These are phyloP conservation scores for Orthonyx spaldingii DNA, from an alignment of 2,113 vertebrate genomes.

Conservation along the genomic window DNA sequence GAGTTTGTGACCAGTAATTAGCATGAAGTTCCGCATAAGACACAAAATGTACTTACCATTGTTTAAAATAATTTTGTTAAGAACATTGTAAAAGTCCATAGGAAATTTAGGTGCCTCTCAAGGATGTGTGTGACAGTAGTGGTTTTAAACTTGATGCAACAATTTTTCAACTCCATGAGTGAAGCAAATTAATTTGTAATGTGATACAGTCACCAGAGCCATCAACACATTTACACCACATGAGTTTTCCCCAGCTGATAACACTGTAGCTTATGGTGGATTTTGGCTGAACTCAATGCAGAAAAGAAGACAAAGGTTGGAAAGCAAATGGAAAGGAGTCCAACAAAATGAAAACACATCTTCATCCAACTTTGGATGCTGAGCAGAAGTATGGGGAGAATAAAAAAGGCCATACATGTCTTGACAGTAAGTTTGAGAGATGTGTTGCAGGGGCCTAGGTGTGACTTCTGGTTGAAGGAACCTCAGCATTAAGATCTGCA, in stretches of 20 bases:
- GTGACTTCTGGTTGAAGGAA: not conserved
- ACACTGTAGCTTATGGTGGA: not conserved
- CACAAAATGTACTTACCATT: not conserved
- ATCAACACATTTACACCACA: not conserved
- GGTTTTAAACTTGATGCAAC: not conserved
- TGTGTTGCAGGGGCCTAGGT: not conserved
- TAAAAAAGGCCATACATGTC: not conserved
- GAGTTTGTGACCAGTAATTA: not conserved
- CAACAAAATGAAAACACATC: not conserved
- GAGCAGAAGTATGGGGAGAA: not conserved
- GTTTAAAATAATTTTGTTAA: not conserved
- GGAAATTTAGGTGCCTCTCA: not conserved
- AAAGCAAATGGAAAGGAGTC: not conserved
- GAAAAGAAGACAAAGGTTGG: not conserved
- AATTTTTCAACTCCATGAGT: not conserved
- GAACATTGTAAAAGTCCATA: not conserved
- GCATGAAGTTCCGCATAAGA: not conserved
- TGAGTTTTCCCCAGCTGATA: not conserved
- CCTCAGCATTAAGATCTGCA: not conserved
- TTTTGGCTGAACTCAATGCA: conserved; percentile 40
- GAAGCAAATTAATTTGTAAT: conserved; percentile 1
- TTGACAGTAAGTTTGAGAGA: not conserved
- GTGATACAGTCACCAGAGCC: not conserved
- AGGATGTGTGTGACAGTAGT: not conserved
- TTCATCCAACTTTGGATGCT: not conserved